Percentiles rank a stretch among this genome's conserved stretches.
Conservation (phyloP, 1,140 invertebrate genomes). For the Gryon sp. region DNA sequence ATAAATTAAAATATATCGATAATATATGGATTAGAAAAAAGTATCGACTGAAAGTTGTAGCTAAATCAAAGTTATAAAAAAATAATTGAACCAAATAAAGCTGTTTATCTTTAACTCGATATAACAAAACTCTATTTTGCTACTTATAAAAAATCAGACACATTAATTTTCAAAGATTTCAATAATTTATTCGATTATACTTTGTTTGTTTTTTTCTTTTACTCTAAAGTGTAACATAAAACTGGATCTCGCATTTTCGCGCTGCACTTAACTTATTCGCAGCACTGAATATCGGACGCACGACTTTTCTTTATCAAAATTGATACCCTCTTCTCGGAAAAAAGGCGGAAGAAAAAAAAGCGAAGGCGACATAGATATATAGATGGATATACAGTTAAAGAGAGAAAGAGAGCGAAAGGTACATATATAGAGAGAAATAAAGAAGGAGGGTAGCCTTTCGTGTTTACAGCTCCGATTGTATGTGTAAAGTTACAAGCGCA, state of each 20-base stretch:
- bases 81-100: too few species aligned
- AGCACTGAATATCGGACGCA: conserved; percentile 50
- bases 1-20: too few species aligned
- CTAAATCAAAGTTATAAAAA: too few species aligned
- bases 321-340: conserved; percentile 29
- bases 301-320: conserved; percentile 22
- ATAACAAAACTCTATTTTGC: background rate
- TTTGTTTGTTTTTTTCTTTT: conserved; percentile 52
- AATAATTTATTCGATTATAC: conserved; percentile 73
- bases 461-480: background rate
- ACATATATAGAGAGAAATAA: background rate
- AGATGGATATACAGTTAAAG: too few species aligned
- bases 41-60: too few species aligned
- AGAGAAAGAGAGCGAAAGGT: background rate
- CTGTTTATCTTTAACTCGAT: too few species aligned
- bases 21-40: too few species aligned
- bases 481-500: background rate
- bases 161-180: conserved; percentile 51
- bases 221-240: conserved; percentile 68
- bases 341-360: background rate
- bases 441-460: background rate
- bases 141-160: background rate
- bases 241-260: conserved; percentile 55
- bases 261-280: conserved; percentile 43
- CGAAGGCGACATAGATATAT: background rate